Evolutionary conservation across 1,140 invertebrate species (phyloP), one percentile per base, ranked within the genome.

Genomic region (Psilanteris sp.): DNA sequence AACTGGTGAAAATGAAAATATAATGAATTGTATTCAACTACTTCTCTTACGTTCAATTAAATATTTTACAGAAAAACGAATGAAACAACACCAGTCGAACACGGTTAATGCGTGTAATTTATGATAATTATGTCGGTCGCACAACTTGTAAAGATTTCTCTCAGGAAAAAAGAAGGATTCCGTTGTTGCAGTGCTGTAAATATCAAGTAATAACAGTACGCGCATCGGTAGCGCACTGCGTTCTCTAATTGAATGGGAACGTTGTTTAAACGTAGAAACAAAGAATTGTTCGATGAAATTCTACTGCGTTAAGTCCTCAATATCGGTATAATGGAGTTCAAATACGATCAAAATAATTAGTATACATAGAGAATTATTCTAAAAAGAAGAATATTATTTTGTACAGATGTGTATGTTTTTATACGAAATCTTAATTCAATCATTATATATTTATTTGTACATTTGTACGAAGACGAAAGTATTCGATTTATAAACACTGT

Each of bases 91-190:
- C 2, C 27, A 43, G 54, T 46, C 46, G 32, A 72, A 62, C 18
- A 31, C 18, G 41, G 43, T 31, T 43, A 29, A 57, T 39, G 31
- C 66, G 46, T 32, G 50, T 50, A 59, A 57, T 70, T 70, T 55
- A 59, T 57, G 66, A 50, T 70, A 70, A 70, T 70, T 70, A 70
- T 70, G 66, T 70, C 66, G 66, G 52, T 70, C 66, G 66, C 52
- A 54, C 54, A 43, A 70, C 43, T 67, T 37, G 57, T 18, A 5
- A 39, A 48, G 54, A 61, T 70, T 61, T 70, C 66, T 70, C 66
- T 48, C 43, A 14, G 11, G 64, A 62, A 64, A 52, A 44, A 52
- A 62, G 5, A 9, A 8, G 36, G 36, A 7, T 16, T 36, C 9
- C n/a, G 62, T 37, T 31, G 27, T 29, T 36, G 43, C 24, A 14